phyloP scores from a whole-genome alignment of 2,113 vertebrate genomes.

The Theristicus caerulescens region DNA sequence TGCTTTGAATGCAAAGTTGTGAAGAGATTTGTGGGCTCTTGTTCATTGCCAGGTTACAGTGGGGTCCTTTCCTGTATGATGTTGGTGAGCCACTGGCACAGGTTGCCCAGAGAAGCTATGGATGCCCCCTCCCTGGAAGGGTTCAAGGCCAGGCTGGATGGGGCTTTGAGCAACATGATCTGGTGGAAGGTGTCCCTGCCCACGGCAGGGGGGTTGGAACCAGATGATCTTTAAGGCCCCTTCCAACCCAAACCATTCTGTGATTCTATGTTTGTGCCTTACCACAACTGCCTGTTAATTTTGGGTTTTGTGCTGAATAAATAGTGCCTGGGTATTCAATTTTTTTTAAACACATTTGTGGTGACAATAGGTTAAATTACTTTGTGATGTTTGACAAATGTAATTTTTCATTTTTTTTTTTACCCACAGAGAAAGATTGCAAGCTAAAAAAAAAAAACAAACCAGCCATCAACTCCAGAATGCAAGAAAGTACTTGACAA shows the following conservation, averaged over 20 bases:
- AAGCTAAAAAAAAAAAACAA: background rate
- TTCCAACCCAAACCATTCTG: no score
- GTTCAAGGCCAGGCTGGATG: no score
- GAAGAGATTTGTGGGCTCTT: background rate
- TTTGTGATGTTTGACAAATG: conserved; percentile 60
- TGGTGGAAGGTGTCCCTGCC: no score
- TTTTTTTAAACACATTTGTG: background rate
- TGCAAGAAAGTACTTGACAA: conserved; percentile 59
- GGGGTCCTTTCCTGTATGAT: background rate
- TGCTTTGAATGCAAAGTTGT: background rate
- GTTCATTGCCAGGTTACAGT: background rate
- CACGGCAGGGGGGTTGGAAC: no score
- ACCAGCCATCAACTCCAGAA: conserved; percentile 9
- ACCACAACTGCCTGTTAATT: background rate
- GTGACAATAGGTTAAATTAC: conserved; percentile 46
- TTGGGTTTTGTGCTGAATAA: conserved; percentile 4
- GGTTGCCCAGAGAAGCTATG: no score
- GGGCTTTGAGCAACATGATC: no score
- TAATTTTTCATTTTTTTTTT: background rate
- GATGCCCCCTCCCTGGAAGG: no score
- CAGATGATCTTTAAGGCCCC: no score
- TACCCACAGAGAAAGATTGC: background rate
- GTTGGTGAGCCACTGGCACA: no score
- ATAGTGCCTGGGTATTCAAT: background rate
- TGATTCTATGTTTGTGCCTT: background rate